Evolutionary conservation across 1,140 invertebrate species (phyloP), one percentile per base, ranked within the genome.

Genomic region (Heliconius himera): DNA sequence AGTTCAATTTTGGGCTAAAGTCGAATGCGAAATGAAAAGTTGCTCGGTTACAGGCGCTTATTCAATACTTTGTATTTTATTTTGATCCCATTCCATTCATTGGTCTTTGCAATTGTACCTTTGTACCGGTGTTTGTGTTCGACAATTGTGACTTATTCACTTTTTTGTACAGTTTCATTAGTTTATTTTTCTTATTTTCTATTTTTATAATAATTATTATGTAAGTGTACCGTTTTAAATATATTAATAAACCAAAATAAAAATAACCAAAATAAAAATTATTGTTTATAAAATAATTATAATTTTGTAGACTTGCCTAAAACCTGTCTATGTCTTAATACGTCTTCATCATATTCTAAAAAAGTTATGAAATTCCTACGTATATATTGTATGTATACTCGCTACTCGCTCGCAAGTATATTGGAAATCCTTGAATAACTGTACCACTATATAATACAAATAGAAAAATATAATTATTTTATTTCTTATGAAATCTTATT

Each of bases 41-140:
- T 66, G 60, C 60, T 66, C 60, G 60, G 60, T 66, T 66, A 66
- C 26, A 66, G 60, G 60, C 60, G 60, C 16, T 66, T 66, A 66
- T 66, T 66, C 60, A 66, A 66, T 26, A 9, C 9, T 18, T 66
- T 29, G 0, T 66, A 66, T 66, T 66, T 66, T 66, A 66, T 66
- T 66, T 66, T 13, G 60, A 26, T 11, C 60, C 60, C 60, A 66
- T 29, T 56, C 18, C 11, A 41, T 41, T 41, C 20, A 56, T n/a
- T 60, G 54, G 54, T 60, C 54, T 60, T 60, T 60, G 54, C 54
- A 22, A 60, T 60, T 60, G 8, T 0, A 60, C n/a, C 54, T 46
- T 46, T 46, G 13, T 46, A 13, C 11, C 3, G 41, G 41, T 46
- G 13, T 60, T 60, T 60, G 54, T 22, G 54, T 60, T 60, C 8